Evolutionary conservation across 2,797 vertebrate species (phyloP), one percentile per base, ranked within the genome.

Genomic region (Myiotriccus ornatus): DNA sequence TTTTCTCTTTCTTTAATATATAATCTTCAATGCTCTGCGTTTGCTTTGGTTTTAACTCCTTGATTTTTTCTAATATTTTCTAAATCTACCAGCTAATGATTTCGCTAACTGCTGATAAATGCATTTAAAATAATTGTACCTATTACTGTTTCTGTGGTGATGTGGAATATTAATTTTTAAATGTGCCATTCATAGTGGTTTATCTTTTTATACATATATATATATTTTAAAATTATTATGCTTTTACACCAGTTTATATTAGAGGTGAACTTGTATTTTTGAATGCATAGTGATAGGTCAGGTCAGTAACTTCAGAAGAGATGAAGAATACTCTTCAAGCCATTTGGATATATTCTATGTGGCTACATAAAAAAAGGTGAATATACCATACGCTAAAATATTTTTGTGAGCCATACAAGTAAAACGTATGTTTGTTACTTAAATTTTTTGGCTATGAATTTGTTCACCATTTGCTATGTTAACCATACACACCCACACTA

Each of bases 21-120:
- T 60, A 79, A 74, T 90, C 46, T 90, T 96, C 96, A 96, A 94
- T 97, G 46, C 28, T 95, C 69, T 92, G 87, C 94, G 92, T 96
- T 89, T 95, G 64, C 93, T 96, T 96, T 93, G 55, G 41, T 85
- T 96, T 96, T 94, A 95, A 95, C 67, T 94, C 87, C 77, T 90
- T 94, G 84, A 77, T 93, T 65, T 93, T 92, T 97, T 82, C 52
- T 47, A 74, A 87, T 50, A 95, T 67, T 89, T 82, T 95, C 81
- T 59, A 94, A 91, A 93, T 94, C 65, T 84, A 94, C 85, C 80
- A 96, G 84, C 84, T 73, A 93, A 95, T 77, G 59, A 32, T 80
- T 97, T 93, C 77, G 87, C 52, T 56, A 76, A 91, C 91, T 96
- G 86, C 87, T 93, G 92, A 79, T 86, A 55, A 81, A 92, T 77